phyloP scores from a whole-genome alignment of 2,113 vertebrate genomes.

The Chroicocephalus ridibundus region DNA sequence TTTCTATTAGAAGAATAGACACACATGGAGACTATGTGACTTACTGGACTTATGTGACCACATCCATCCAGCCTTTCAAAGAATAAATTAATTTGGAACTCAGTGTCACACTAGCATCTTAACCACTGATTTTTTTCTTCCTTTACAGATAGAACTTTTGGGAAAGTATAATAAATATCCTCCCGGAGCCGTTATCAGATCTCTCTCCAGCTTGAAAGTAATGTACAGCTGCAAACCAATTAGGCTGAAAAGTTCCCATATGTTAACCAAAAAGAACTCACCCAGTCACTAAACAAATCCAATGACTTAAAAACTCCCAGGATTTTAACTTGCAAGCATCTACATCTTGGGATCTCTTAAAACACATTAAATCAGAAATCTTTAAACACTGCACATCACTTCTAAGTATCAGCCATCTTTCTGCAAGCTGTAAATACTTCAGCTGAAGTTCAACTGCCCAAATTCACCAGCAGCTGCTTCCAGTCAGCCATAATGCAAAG shows the following conservation, averaged over 20 bases:
- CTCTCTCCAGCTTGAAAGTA: not conserved
- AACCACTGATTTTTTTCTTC: not conserved
- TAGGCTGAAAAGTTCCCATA: constrained; percentile 29
- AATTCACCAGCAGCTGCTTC: not conserved
- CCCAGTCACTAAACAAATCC: not conserved
- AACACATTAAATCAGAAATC: not conserved
- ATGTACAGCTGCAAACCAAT: constrained; percentile 20
- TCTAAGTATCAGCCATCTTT: constrained; percentile 19
- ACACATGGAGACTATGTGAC: not conserved
- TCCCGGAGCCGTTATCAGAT: not conserved
- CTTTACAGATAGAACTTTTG: not conserved
- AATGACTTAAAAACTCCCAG: not conserved
- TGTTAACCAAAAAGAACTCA: not conserved
- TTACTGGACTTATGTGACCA: not conserved
- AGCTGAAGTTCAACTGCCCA: constrained; percentile 20
- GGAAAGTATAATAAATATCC: not conserved
- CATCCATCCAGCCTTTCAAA: not conserved
- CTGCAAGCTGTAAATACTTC: constrained; percentile 20
- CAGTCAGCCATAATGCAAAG: not conserved
- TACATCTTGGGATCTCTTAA: constrained; percentile 20
- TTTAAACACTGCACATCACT: not conserved
- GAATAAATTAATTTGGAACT: not conserved
- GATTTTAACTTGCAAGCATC: not conserved
- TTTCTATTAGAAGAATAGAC: not conserved
- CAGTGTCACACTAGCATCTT: not conserved